These are phyloP conservation scores for Lepus oiostolus DNA, from an alignment of 2,797 vertebrate genomes.

Conservation along the genomic window DNA sequence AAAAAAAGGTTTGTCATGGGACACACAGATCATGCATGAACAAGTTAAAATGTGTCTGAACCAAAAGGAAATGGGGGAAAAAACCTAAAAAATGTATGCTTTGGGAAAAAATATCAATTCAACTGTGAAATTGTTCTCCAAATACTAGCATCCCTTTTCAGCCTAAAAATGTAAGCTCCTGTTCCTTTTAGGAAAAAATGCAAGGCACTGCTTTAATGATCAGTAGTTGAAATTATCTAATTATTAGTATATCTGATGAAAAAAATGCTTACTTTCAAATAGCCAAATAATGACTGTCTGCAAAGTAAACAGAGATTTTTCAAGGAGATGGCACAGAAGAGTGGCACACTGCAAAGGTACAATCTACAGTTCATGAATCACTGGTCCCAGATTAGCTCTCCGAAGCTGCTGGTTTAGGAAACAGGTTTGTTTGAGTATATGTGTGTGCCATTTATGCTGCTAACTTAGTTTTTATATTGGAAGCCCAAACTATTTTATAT, in stretches of 20 bases:
- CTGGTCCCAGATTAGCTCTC: neutral
- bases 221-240: slow-evolving; percentile 14
- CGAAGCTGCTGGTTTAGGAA: slow-evolving; percentile 13
- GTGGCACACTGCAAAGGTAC: neutral
- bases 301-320: neutral
- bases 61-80: neutral
- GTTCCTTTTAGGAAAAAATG: neutral
- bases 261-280: neutral
- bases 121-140: neutral
- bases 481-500: neutral
- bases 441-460: neutral
- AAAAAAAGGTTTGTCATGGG: neutral
- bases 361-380: neutral
- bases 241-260: neutral
- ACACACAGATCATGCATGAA: neutral
- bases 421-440: neutral
- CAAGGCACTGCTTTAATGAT: neutral
- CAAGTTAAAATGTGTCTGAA: slow-evolving; percentile 17
- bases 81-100: slow-evolving; percentile 10
- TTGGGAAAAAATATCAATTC: slow-evolving; percentile 24
- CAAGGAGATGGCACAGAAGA: neutral
- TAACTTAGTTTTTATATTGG: neutral
- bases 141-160: neutral
- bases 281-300: neutral
- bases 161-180: neutral